Evolutionary conservation across 2,797 vertebrate species (phyloP).

Genomic region (Tokudaia muenninki): DNA sequence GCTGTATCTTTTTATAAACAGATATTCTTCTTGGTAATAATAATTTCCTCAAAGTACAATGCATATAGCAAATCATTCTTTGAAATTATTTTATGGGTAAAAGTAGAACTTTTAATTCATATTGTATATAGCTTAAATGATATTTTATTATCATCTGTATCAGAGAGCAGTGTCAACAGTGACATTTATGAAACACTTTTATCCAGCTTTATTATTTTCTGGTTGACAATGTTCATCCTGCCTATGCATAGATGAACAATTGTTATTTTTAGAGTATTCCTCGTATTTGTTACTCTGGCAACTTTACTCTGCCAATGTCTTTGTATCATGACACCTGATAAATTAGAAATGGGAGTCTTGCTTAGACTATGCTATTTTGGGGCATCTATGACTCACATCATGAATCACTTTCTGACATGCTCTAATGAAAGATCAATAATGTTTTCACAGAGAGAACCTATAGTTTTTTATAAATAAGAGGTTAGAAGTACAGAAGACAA

Average conservation of each 20-base stretch:
- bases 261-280: conserved; percentile 6
- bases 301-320: not conserved
- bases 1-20: not conserved
- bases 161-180: not conserved
- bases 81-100: not conserved
- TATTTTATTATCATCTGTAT: not conserved
- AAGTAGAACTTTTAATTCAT: not conserved
- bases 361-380: conserved; percentile 66
- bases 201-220: not conserved
- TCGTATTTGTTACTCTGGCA: conserved; percentile 4
- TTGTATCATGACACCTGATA: conserved; percentile 50
- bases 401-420: conserved; percentile 78
- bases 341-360: conserved; percentile 64
- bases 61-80: not conserved
- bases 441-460: conserved; percentile 80
- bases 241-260: not conserved
- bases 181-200: not conserved
- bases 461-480: conserved; percentile 84
- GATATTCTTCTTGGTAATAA: not conserved
- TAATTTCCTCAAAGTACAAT: not conserved
- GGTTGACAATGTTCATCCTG: not conserved
- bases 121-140: not conserved
- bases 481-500: conserved; percentile 81
- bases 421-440: conserved; percentile 80
- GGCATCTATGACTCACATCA: conserved; percentile 75